Evolutionary conservation across 2,888 invertebrate genomes (phyloP).

Genomic region (Drepanosiphum platanoidis): DNA sequence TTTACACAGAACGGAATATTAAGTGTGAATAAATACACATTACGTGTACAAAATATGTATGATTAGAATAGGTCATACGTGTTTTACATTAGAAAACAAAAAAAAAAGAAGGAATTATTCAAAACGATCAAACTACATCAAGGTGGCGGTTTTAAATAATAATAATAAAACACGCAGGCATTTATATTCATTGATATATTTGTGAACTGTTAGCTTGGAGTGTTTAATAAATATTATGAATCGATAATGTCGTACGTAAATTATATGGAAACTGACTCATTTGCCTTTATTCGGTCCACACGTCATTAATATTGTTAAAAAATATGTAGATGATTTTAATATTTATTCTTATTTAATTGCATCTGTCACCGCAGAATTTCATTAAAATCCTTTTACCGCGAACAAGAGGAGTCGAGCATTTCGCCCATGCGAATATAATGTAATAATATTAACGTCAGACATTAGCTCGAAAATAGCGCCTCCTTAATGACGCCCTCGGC

Average conservation of each 20-base stretch:
- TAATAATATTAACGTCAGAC: background rate
- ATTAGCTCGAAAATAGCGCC: background rate
- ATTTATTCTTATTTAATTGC: background rate
- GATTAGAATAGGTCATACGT: too few species aligned
- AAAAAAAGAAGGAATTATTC: too few species aligned
- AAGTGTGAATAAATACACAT: too few species aligned
- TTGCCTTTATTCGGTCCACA: background rate
- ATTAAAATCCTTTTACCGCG: conserved; percentile 16
- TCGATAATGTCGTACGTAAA: too few species aligned
- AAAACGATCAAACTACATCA: too few species aligned
- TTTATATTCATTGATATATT: background rate
- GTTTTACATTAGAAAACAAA: too few species aligned
- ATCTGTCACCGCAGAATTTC: background rate
- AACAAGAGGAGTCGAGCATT: background rate
- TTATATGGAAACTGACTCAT: background rate
- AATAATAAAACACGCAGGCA: too few species aligned
- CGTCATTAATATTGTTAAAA: background rate
- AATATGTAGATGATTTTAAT: background rate
- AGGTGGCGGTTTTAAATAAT: too few species aligned
- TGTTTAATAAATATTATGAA: too few species aligned
- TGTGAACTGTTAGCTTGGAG: too few species aligned
- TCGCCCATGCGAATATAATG: background rate
- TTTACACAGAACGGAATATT: too few species aligned
- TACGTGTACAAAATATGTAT: too few species aligned
- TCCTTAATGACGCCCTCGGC: background rate